These are phyloP conservation scores for Drosophila erecta DNA, from an alignment of 1,140 invertebrate species.

Conservation along the genomic window DNA sequence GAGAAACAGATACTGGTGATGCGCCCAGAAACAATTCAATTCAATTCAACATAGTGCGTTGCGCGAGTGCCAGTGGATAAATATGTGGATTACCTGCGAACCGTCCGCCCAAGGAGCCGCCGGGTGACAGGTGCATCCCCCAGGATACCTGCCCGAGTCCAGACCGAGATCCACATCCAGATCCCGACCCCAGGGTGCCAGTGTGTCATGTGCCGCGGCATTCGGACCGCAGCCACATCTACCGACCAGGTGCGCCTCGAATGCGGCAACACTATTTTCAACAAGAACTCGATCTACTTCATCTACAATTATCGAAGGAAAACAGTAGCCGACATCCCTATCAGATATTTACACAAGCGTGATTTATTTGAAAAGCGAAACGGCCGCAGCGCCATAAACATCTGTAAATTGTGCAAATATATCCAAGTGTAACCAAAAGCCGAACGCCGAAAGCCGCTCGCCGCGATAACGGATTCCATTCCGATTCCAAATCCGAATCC, in stretches of 20 bases:
- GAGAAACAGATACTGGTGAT: slow-evolving; percentile 19
- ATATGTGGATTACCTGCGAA: slow-evolving; percentile 21
- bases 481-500: slow-evolving; percentile 5
- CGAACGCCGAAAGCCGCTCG: slow-evolving; percentile 22
- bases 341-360: slow-evolving; percentile 70
- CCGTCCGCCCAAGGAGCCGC: slow-evolving; percentile 19
- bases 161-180: slow-evolving; percentile 11
- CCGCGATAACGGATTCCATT: slow-evolving; percentile 34
- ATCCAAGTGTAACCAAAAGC: slow-evolving; percentile 17
- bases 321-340: slow-evolving; percentile 23
- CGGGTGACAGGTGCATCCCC: slow-evolving; percentile 20
- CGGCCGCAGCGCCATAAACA: slow-evolving; percentile 52
- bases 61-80: slow-evolving; percentile 11
- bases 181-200: slow-evolving; percentile 31
- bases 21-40: slow-evolving; percentile 10
- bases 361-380: slow-evolving; percentile 67
- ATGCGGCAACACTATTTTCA: slow-evolving; percentile 74
- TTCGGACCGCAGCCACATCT: slow-evolving; percentile 37
- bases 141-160: not conserved
- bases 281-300: slow-evolving; percentile 75
- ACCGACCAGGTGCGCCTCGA: slow-evolving; percentile 62
- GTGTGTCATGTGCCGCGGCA: slow-evolving; percentile 65
- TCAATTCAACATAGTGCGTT: slow-evolving; percentile 6
- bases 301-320: slow-evolving; percentile 67
- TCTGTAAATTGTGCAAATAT: slow-evolving; percentile 83